Conservation (phyloP, 2,888 invertebrate genomes). For the Allacma fusca region DNA sequence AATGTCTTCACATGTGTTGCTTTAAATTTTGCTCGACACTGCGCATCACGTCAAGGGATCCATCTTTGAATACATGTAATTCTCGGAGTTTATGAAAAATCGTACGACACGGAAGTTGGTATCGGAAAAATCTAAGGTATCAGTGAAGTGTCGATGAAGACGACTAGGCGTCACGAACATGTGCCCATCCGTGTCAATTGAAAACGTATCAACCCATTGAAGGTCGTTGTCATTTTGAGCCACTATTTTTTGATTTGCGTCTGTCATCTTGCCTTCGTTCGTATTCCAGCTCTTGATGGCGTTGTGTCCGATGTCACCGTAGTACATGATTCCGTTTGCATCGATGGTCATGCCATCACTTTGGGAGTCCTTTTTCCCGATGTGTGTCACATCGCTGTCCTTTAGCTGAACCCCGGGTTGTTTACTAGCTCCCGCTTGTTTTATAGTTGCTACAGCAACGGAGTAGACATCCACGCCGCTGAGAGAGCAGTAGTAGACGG, state of each 20-base stretch:
- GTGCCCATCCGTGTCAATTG: conserved; percentile 68
- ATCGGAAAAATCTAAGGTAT: conserved; percentile 64
- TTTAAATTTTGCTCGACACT: no score
- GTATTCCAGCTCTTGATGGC: background rate
- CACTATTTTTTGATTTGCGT: conserved; percentile 69
- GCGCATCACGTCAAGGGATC: no score
- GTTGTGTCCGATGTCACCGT: conserved; percentile 69
- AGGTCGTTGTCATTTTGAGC: conserved; percentile 71
- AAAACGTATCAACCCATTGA: conserved; percentile 77
- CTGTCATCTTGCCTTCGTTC: background rate
- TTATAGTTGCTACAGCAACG: no score
- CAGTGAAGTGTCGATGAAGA: conserved; percentile 73
- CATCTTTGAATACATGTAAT: no score
- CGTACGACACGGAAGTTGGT: conserved; percentile 75
- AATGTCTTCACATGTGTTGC: no score
- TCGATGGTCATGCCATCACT: conserved; percentile 81
- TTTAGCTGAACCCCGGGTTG: no score
- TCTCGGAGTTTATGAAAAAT: conserved; percentile 68
- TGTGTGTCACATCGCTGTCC: conserved; percentile 68
- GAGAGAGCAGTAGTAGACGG: no score
- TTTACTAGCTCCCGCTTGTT: no score
- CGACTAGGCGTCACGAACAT: conserved; percentile 75
- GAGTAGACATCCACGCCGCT: no score
- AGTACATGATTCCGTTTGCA: conserved; percentile 73
- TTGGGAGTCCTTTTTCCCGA: conserved; percentile 73